A percentile compares a stretch with the other conserved stretches of the same genome.
phyloP scores from a whole-genome alignment of 2,888 invertebrate genomes.

The Drosophila pegasa region DNA sequence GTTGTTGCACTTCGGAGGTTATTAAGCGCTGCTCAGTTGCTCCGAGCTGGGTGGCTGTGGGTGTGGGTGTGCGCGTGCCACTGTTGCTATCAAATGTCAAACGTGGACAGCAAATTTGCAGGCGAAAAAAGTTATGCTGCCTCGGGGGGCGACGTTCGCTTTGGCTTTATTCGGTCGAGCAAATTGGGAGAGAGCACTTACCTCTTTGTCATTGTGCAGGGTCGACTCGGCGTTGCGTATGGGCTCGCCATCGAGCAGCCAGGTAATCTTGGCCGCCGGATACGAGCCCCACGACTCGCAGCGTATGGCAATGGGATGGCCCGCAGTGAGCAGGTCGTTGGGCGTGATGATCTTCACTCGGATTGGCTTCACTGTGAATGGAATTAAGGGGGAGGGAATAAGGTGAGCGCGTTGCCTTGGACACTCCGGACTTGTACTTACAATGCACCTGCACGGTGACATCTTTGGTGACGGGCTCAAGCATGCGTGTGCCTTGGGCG shows the following conservation, averaged over 20 bases:
- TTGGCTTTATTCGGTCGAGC: slow-evolving; percentile 20
- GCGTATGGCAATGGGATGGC: slow-evolving; percentile 90
- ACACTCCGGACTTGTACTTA: slow-evolving; percentile 83
- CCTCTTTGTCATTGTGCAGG: slow-evolving; percentile 86
- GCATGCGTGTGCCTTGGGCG: slow-evolving; percentile 90
- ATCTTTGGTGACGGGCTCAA: slow-evolving; percentile 89
- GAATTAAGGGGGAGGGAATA: too few relatives aligned
- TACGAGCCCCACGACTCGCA: slow-evolving; percentile 94
- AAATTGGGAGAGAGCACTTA: slow-evolving; percentile 58
- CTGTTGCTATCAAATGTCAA: slow-evolving; percentile 73
- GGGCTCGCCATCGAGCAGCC: slow-evolving; percentile 90
- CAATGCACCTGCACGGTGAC: slow-evolving; percentile 91
- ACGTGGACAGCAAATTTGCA: slow-evolving; percentile 50
- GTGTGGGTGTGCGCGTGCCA: slow-evolving; percentile 16
- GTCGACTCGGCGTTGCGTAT: slow-evolving; percentile 88
- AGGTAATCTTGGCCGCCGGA: slow-evolving; percentile 92
- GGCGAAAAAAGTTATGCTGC: slow-evolving; percentile 29
- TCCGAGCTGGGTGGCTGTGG: slow-evolving; percentile 25
- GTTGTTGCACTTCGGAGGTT: slow-evolving; percentile 52
- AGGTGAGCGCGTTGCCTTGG: not conserved
- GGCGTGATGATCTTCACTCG: slow-evolving; percentile 90
- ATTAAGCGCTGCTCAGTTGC: slow-evolving; percentile 51
- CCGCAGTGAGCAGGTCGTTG: slow-evolving; percentile 90
- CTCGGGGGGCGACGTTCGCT: not conserved
- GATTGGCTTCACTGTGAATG: slow-evolving; percentile 90